Conservation (phyloP, 92 coral and sea anemone genomes). For the Porites rus region DNA sequence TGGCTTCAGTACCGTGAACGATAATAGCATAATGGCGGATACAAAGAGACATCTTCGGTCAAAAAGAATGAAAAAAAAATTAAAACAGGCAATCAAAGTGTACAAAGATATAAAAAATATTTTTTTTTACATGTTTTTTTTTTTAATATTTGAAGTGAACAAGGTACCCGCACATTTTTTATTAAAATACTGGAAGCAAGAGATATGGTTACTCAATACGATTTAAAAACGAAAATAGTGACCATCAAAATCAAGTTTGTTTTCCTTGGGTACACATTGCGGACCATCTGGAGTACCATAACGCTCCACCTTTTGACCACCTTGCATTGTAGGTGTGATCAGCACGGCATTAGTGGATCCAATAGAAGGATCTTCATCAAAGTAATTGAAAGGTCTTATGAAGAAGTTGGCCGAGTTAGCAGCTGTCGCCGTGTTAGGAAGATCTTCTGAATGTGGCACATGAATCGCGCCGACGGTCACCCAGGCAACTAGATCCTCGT, state of each 20-base stretch:
- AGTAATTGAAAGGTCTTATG: slow-evolving; percentile 80
- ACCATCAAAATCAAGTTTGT: slow-evolving; percentile 59
- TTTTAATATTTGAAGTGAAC: no score
- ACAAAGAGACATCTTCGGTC: no score
- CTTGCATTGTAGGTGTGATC: slow-evolving; percentile 50
- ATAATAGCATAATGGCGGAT: no score
- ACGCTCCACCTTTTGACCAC: slow-evolving; percentile 12
- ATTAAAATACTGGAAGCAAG: no score
- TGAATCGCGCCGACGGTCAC: slow-evolving; percentile 84
- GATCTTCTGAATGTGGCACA: slow-evolving; percentile 80
- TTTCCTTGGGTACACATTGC: slow-evolving; percentile 52
- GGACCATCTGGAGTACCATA: slow-evolving; percentile 65
- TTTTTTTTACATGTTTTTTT: no score
- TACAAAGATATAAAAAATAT: no score
- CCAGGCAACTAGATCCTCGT: slow-evolving; percentile 96
- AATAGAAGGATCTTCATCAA: slow-evolving; percentile 82
- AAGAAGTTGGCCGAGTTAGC: slow-evolving; percentile 69
- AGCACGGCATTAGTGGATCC: slow-evolving; percentile 69
- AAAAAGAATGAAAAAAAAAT: no score
- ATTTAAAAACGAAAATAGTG: no score
- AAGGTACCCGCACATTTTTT: no score
- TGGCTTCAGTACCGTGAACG: no score
- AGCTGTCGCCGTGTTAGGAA: slow-evolving; percentile 75
- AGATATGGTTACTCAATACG: no score
- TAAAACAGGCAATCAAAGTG: no score